Evolutionary conservation across 2,797 vertebrate species (phyloP).

Genomic region (Numenius phaeopus): DNA sequence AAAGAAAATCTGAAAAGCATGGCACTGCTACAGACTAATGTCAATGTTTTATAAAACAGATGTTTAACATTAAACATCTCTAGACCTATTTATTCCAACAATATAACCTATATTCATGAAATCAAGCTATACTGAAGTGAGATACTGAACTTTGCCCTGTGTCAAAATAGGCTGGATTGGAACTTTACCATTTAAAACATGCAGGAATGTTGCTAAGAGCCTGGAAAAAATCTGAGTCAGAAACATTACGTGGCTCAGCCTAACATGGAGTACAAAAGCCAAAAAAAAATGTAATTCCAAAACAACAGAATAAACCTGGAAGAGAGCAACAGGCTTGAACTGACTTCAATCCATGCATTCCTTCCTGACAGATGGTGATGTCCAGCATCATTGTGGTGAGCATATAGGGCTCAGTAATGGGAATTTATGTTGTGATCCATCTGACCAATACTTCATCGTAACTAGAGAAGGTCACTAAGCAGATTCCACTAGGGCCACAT

Average conservation of each 20-base stretch:
- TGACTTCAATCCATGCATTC: neutral
- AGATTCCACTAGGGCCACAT: neutral
- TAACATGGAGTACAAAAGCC: neutral
- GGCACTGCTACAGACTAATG: neutral
- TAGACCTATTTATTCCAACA: neutral
- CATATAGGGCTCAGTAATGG: neutral
- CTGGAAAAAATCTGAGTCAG: neutral
- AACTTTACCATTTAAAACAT: neutral
- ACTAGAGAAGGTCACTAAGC: neutral
- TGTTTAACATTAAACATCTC: neutral
- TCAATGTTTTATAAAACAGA: neutral
- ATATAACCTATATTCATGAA: neutral
- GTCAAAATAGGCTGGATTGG: neutral
- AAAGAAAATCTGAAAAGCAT: neutral
- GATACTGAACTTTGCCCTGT: neutral
- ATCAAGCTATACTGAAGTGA: neutral
- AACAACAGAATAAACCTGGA: neutral
- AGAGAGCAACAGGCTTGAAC: neutral
- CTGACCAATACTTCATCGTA: neutral
- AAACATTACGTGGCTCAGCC: neutral
- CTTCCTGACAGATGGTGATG: neutral
- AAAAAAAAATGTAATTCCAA: neutral
- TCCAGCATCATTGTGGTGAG: neutral
- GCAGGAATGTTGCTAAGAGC: neutral
- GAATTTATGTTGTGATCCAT: neutral